Evolutionary conservation across 92 coral and sea anemone genomes (phyloP), one percentile per base, ranked within the genome.

Genomic region (Muricea muricata): DNA sequence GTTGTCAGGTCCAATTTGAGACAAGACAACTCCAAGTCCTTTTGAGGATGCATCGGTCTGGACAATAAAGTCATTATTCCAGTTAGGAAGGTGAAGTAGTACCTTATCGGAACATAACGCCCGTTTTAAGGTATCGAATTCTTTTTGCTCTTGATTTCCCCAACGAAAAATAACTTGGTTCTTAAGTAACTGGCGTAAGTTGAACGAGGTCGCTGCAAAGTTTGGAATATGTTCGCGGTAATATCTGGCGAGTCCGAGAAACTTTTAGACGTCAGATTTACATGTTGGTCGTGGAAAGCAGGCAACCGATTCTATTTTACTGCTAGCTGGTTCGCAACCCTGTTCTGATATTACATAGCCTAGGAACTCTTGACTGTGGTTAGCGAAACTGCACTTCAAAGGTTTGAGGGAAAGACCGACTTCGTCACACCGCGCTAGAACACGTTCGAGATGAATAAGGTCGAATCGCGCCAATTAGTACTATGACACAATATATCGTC

Each of bases 381-480:
- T 30, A 18, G 72, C 72, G 28, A 65, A 29, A 65, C 32, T 65
- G 35, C 72, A 65, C 6, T 65, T 65, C 6, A 8, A 20, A 20
- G 72, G 72, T 35, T 65, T 65, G 7, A 65, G 37, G 9, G 72
- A 65, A 23, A 65, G 7, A 23, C 28, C 72, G 4, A 65, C 37
- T 30, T 65, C 28, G 28, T 65, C 72, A 35, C 72, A 65, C 28
- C 72, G 12, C 28, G 12, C 35, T 35, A 65, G 28, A 65, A 65
- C 72, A 30, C 4, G 72, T 65, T 65, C 72, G 18, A 65, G 35
- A 17, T 65, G 72, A 21, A 17, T 65, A 65, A 65, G 72, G 35
- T 65, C n/a, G n/a, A 35, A 30, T 13, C 72, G 23, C 29, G 4
- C 65, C 65, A 6, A 4, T 25, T 56, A 20, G 23, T 18, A 20